Evolutionary conservation across 2,113 vertebrate genomes (phyloP).

Genomic region (human): DNA sequence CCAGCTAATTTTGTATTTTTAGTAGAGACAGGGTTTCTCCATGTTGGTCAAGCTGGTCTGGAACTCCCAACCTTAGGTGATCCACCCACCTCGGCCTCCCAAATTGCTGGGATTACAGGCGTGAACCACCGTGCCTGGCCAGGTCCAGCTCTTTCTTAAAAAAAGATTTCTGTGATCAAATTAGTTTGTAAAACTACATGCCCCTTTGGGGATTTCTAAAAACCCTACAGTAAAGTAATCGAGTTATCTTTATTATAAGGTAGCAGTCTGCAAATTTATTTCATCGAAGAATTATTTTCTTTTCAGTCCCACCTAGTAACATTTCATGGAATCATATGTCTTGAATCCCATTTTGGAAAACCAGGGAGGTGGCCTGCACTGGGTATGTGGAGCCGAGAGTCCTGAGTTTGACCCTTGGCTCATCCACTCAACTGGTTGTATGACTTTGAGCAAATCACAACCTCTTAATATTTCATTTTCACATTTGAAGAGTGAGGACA

Average conservation of each 20-base stretch:
- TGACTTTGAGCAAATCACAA: background rate
- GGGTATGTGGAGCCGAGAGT: background rate
- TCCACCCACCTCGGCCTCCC: no score
- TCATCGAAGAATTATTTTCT: background rate
- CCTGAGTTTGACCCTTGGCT: background rate
- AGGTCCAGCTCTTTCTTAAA: background rate
- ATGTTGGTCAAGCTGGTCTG: no score
- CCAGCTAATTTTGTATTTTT: no score
- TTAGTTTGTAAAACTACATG: background rate
- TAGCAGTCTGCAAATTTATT: conserved; percentile 10
- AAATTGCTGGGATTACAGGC: no score
- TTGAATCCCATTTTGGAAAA: conserved; percentile 24
- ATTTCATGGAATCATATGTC: background rate
- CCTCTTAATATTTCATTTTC: background rate
- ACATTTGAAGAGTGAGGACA: accelerated
- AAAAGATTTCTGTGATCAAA: background rate
- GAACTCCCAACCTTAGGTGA: no score
- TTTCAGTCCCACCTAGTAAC: background rate
- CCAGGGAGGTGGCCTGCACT: background rate
- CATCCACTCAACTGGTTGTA: background rate
- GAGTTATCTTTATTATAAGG: background rate
- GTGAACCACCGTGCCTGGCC: no score
- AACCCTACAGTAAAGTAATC: background rate
- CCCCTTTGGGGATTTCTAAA: background rate
- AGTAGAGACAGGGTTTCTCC: no score